phyloP scores from a whole-genome alignment of 2,797 vertebrate species.

The Gallinago nigripennis region DNA sequence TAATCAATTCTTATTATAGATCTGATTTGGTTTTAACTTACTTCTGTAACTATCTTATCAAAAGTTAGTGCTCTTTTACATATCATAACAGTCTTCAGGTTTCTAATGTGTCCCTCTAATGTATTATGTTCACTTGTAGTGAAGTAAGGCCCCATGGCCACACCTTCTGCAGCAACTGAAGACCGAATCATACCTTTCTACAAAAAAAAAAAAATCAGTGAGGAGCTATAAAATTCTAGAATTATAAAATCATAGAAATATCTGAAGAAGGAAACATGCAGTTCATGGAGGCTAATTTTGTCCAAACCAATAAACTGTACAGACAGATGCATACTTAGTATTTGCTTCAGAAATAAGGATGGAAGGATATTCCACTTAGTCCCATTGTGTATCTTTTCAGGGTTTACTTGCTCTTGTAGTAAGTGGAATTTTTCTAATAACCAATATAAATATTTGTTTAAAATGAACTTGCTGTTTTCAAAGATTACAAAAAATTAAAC shows the following conservation, averaged over 20 bases:
- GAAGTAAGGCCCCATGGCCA: background rate
- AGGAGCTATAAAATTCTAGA: background rate
- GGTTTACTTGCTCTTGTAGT: background rate
- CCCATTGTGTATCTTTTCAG: background rate
- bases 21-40: background rate
- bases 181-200: background rate
- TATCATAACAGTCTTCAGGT: background rate
- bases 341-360: background rate
- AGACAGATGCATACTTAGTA: background rate
- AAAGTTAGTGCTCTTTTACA: background rate
- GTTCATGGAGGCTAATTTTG: background rate
- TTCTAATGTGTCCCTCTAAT: background rate
- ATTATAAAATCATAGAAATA: background rate
- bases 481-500: background rate
- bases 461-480: background rate
- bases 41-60: background rate
- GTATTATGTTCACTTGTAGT: background rate
- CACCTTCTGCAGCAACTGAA: background rate
- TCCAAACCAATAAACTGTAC: background rate
- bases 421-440: background rate
- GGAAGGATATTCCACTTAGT: accelerated
- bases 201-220: background rate
- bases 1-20: background rate
- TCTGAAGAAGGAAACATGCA: background rate
- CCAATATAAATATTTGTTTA: background rate